Evolutionary conservation across 2,113 vertebrate species (phyloP).

Genomic region (Regulus satrapa): DNA sequence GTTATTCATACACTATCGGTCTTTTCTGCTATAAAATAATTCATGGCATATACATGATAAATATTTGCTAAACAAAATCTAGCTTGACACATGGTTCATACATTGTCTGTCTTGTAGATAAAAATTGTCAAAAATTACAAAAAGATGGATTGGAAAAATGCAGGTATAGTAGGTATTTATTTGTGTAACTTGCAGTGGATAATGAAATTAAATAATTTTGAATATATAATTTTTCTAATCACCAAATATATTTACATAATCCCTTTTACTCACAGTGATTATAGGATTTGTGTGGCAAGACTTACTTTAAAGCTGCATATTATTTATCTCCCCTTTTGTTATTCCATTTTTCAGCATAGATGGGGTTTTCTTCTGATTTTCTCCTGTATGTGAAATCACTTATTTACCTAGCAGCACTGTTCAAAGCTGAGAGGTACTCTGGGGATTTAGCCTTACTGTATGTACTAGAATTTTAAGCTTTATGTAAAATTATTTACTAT

Average conservation of each 20-base stretch:
- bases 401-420: slow-evolving; percentile 23
- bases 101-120: background rate
- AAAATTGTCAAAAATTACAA: background rate
- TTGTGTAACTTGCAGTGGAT: slow-evolving; percentile 14
- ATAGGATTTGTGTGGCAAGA: slow-evolving; percentile 42
- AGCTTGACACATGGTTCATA: background rate
- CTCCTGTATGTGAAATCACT: slow-evolving; percentile 24
- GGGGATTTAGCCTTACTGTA: slow-evolving; percentile 23
- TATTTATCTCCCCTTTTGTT: slow-evolving; percentile 55
- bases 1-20: background rate
- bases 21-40: background rate
- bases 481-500: slow-evolving; percentile 60
- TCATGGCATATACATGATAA: background rate
- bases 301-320: slow-evolving; percentile 37
- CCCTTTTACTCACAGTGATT: slow-evolving; percentile 43
- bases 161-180: background rate
- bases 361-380: slow-evolving; percentile 37
- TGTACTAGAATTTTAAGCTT: slow-evolving; percentile 37
- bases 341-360: slow-evolving; percentile 25
- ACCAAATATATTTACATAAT: slow-evolving; percentile 54
- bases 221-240: slow-evolving; percentile 56
- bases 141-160: background rate
- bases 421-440: slow-evolving; percentile 32
- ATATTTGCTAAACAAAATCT: background rate
- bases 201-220: slow-evolving; percentile 44